Evolutionary conservation across 2,888 invertebrate species (phyloP), one percentile per base, ranked within the genome.

Genomic region (Troides aeacus): DNA sequence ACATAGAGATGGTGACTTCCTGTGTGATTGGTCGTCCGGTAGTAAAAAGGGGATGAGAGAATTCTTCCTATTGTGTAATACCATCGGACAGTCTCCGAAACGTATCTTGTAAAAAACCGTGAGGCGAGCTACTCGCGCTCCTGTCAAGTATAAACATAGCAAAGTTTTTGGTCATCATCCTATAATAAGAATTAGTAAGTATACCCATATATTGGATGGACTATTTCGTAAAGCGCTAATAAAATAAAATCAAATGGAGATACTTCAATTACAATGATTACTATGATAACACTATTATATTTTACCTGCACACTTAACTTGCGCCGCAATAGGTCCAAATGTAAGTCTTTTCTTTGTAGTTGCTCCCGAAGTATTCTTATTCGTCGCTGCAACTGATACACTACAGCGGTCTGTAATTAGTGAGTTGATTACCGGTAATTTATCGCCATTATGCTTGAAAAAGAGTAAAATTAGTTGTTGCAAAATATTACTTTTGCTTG

Each of bases 341-440:
- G 98, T 58, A 98, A 93, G 83, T 99, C 99, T 79, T 98, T 96
- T 70, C 98, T 95, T 81, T 98, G 98, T 46, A 98, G 93, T 84
- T 99, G 98, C 83, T 98, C 98, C 64, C 98, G 94, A 18, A 98
- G 89, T 10, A 96, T 96, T 75, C 97, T 95, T 56, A 97, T 95
- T 73, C 98, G 94, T 72, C 98, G 93, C 87, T 98, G 98, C 57
- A 98, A 94, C 82, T 97, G 97, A 86, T 98, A 98, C 65, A 97
- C 96, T n/a, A 96, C 95, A 10, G 96, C 96, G 36, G 96, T 97
- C 96, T 97, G 89, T 59, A 86, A 85, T 69, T 18, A 50, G 64
- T 23, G 4, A 67, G 30, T 12, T 17, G 24, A 21, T 57, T 57
- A 50, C 5, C 17, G 18, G 50, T 50, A 4, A 17, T 50, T 17